phyloP scores from a whole-genome alignment of 1,140 invertebrate species.

The Dinoponera quadriceps region DNA sequence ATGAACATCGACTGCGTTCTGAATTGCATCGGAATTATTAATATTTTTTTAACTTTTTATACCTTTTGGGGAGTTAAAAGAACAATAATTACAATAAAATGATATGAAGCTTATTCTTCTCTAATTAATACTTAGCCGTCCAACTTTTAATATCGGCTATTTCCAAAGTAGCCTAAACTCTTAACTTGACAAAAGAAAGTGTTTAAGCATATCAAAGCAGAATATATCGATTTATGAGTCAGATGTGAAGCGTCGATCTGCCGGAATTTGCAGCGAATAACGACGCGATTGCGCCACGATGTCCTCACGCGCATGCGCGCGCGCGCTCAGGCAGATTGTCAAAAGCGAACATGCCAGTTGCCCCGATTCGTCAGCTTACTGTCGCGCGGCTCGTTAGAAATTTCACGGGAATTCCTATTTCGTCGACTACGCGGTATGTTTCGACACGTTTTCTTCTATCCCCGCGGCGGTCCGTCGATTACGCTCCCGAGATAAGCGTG shows the following conservation, averaged over 20 bases:
- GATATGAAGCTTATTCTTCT: no score
- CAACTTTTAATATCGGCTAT: no score
- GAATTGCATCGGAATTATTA: no score
- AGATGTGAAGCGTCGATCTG: constrained; percentile 6
- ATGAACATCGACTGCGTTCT: no score
- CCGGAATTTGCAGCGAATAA: constrained; percentile 13
- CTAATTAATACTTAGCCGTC: no score
- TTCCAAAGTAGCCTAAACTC: no score
- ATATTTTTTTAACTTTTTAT: no score
- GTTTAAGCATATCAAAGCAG: no score
- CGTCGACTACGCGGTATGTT: not conserved
- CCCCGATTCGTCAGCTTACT: not conserved
- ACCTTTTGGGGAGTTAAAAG: no score
- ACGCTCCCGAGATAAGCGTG: not conserved
- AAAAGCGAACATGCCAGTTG: not conserved
- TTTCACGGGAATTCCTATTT: not conserved
- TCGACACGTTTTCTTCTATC: not conserved
- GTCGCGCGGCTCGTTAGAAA: not conserved
- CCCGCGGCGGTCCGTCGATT: not conserved
- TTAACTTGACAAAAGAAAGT: no score
- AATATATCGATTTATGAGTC: not conserved
- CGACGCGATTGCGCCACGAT: not conserved
- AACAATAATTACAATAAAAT: no score
- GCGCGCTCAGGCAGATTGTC: not conserved
- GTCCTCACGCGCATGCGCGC: no score